Evolutionary conservation across 2,888 invertebrate genomes (phyloP), one percentile per base, ranked within the genome.

Genomic region (Baronia brevicornis): DNA sequence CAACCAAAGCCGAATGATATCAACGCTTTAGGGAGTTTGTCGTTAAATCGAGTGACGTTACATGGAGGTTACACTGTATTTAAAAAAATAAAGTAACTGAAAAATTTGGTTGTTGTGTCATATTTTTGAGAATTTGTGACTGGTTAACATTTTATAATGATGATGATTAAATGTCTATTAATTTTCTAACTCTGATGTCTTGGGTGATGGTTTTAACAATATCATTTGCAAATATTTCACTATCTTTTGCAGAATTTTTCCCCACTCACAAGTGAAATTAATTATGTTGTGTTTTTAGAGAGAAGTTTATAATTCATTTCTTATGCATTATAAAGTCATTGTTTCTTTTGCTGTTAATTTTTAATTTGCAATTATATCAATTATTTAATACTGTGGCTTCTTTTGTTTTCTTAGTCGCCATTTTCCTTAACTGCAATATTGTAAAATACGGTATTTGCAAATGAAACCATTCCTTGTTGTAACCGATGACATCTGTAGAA

Each of bases 401-500:
- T n/a, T n/a, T n/a, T n/a, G n/a, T n/a, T n/a, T n/a, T n/a, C n/a
- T n/a, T n/a, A n/a, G n/a, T n/a, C n/a, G n/a, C n/a, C n/a, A n/a
- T n/a, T n/a, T n/a, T n/a, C n/a, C 22, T 30, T 34, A 28, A 33
- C 15, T 23, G 2, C n/a, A n/a, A n/a, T n/a, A n/a, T 32, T 14
- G 8, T 23, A 17, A 21, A 29, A 28, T 29, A 40, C 8, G 13
- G 29, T 68, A 62, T 77, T 75, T 77, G 78, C 73, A 71, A 75
- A 72, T 74, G 64, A 53, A 44, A 56, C 40, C 47, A 48, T 44
- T 46, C 46, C 43, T 47, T 45, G 48, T 46, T 51, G 48, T 73
- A 73, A 78, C 72, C 73, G 63, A 61, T 52, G 71, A 72, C 74
- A 72, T 72, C 66, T 64, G 55, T 69, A 69, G 64, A 69, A 59